These are phyloP conservation scores for Trachops cirrhosus DNA, from an alignment of 2,797 vertebrate genomes.

Conservation along the genomic window DNA sequence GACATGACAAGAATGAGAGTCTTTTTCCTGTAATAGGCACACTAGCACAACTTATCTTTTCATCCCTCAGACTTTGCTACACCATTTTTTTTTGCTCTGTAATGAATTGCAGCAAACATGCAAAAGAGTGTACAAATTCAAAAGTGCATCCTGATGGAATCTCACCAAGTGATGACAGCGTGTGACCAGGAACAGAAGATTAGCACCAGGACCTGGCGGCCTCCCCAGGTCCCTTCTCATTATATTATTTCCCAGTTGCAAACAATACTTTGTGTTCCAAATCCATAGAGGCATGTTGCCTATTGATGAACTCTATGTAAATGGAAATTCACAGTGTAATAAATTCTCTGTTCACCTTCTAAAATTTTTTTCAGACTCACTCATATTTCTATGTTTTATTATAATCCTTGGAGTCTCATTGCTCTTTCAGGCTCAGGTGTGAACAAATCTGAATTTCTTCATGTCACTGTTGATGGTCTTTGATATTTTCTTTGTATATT, in stretches of 20 bases:
- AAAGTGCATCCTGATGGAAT: not conserved
- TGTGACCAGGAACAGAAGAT: not conserved
- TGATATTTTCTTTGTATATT: not conserved
- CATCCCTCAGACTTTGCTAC: not conserved
- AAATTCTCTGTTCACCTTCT: not conserved
- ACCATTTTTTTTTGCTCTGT: not conserved
- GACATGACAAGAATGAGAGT: not conserved
- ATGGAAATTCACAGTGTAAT: not conserved
- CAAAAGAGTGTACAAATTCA: not conserved
- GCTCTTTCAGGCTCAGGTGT: not conserved
- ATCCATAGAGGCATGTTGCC: not conserved
- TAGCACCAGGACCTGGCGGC: not conserved
- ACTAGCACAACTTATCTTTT: not conserved
- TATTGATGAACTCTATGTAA: not conserved
- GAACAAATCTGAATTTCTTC: not conserved
- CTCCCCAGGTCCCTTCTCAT: not conserved
- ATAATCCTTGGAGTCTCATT: not conserved
- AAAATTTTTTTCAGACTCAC: not conserved
- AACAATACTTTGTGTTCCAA: not conserved
- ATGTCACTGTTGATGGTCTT: not conserved
- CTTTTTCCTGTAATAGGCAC: not conserved
- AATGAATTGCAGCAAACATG: not conserved
- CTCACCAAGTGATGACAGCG: not conserved
- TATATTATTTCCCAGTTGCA: fast-evolving
- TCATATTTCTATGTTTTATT: not conserved